phyloP scores from a whole-genome alignment of 2,113 vertebrate genomes.

The Serinus canaria region DNA sequence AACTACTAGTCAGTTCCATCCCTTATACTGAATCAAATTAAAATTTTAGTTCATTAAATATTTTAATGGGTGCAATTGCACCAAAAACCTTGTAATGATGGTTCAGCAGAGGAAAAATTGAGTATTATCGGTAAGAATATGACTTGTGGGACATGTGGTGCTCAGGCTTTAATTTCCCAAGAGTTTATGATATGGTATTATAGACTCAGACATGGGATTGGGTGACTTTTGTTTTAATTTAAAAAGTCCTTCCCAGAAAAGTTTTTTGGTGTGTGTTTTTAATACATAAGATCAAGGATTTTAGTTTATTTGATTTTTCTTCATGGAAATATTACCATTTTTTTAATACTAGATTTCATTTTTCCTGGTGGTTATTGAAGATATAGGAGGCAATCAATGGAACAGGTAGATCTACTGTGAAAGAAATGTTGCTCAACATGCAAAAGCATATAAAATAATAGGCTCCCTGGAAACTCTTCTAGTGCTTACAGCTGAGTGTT shows the following conservation, averaged over 20 bases:
- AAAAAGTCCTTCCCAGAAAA: not conserved
- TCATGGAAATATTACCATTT: not conserved
- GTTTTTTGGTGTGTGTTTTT: not conserved
- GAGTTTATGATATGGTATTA: not conserved
- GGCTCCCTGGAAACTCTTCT: not conserved
- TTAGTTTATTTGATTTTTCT: not conserved
- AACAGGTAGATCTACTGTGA: not conserved
- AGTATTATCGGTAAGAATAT: not conserved
- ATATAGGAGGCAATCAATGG: not conserved
- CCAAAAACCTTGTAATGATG: not conserved
- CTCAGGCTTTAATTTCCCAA: not conserved
- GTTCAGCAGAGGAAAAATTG: not conserved
- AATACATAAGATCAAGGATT: not conserved
- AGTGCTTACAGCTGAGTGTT: not conserved
- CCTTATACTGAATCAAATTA: not conserved
- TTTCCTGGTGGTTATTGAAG: not conserved
- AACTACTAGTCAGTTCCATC: not conserved
- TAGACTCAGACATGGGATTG: not conserved
- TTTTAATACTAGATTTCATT: not conserved
- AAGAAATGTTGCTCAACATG: not conserved
- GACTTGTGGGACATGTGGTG: not conserved
- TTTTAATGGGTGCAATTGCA: not conserved
- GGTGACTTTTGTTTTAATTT: not conserved
- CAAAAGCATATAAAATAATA: not conserved
- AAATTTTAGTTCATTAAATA: not conserved